Evolutionary conservation across 2,888 invertebrate species (phyloP), one percentile per base, ranked within the genome.

Genomic region (Drosophila dives): DNA sequence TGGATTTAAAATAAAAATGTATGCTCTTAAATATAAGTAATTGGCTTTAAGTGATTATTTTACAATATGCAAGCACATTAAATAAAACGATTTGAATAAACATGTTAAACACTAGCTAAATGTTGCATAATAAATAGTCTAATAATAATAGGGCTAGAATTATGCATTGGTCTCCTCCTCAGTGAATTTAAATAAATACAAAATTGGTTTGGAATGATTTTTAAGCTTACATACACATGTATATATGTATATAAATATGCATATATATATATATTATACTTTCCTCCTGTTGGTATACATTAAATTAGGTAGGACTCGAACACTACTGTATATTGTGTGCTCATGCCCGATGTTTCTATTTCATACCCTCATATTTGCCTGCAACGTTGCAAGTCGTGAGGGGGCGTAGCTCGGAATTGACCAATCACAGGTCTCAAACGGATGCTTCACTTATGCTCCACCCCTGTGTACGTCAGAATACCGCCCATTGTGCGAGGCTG

Each of bases 321-420:
- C 17, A 61, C 17, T 23, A 45, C 23, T 2, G 4, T 15, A 68
- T 56, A 50, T 55, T 67, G 55, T 67, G 32, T 50, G n/a, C 49
- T 67, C 68, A 56, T 42, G 49, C 49, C 32, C 68, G 29, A 32
- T 50, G 49, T 34, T 68, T 67, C 56, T 67, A 56, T 67, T 67
- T 68, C 67, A 67, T 67, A 56, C 68, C 40, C 34, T 56, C 66
- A 50, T 56, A n/a, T 29, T 42, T 67, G 50, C 12, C 11, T 49
- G 40, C 40, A 55, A n/a, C 49, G 20, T 55, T 50, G 49, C 50
- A 40, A 29, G 56, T 50, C 50, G 40, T 38, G 33, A 34, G 20
- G 17, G 33, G 67, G 67, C 67, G 67, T 68, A 6, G 10, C 68
- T 50, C 23, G 15, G 6, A 34, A 8, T 34, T 56, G 68, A 56